Base-by-base conservation (phyloP, 2,113 vertebrate species). In the Salvelinus sp. region DNA sequence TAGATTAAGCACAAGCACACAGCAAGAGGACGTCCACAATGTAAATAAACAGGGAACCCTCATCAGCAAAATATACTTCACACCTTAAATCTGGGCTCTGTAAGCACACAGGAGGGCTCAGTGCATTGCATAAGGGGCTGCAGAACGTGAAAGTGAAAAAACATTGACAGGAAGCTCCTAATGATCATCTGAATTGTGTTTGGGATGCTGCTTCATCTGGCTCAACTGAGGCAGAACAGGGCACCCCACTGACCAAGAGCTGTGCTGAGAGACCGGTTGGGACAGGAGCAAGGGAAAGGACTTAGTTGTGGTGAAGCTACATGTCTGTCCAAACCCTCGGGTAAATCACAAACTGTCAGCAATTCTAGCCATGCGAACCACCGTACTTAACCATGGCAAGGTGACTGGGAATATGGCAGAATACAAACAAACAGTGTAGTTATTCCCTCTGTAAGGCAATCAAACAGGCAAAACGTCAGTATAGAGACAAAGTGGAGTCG, bases 161-260 rank as follows among this genome's bases (percentile, higher is more conserved):
- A 48, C n/a, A 3, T 23, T 47, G 14, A 47, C 68, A 69, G 68
- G 68, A 69, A 69, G 38, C 44, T 6, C 44, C 44, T 48, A 48
- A 25, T 48, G n/a, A 25, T 48, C 38, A 47, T 69, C 22, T 69
- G 66, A n/a, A 30, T 22, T 69, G 68, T n/a, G 68, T 44, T 44
- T 48, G 44, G n/a, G 68, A 69, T 69, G 18, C 10, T 25, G n/a
- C 68, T 69, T 69, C 68, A 44, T 22, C 33, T 47, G 44, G n/a
- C 5, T 23, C n/a, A 38, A 44, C 33, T 14, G 22, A 48, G n/a
- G 68, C 38, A 22, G 7, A 69, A 25, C 44, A n/a, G 38, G 27
- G 68, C 3, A 3, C 13, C 33, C 10, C 3, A 9, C 20, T 23
- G 68, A 48, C 13, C 3, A 1, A 22, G 3, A 4, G 4, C 10